Evolutionary conservation across 2,888 invertebrate genomes (phyloP), one percentile per base, ranked within the genome.

Genomic region (Platerodrilus igneus): DNA sequence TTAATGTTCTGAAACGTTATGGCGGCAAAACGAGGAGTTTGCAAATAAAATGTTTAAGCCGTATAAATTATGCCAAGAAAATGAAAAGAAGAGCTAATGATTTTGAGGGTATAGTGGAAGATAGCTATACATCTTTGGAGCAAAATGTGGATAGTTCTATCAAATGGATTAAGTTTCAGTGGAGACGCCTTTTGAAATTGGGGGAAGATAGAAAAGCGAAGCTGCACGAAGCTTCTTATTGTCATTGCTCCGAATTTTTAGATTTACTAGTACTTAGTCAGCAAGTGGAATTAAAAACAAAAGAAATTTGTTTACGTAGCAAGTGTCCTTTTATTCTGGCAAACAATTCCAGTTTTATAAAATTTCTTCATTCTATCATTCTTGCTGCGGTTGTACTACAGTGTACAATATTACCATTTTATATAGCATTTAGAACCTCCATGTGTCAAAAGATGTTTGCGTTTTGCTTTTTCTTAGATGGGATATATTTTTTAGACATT

Each of bases 301-400:
- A 47, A 20, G 74, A 46, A 2, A 50, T 56, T 13, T 74, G 73
- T 40, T 52, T 72, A 13, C 62, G 64, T 40, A 56, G 66, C 1
- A 62, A 52, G 10, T 72, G 73, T 21, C 75, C 75, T 2, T 73
- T 72, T 67, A 70, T 75, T 37, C 55, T 75, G 41, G 71, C 72
- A 60, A 63, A 67, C 0, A 60, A 70, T 16, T 74, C 74, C 34
- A 60, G 64, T 22, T 66, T 75, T 2, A 70, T 70, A 5, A 22
- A 21, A 2, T 51, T 48, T 26, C 37, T 28, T 4, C 31, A 43
- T n/a, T 20, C 44, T 10, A 1, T 49, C 3, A 37, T 47, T 19
- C 25, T 50, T 9, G 1, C 37, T 3, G 15, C 23, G 8, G 21
- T 31, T 2, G 21, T 41, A 4, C 6, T 45, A 2, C 44, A 51